A percentile compares a stretch with the other conserved stretches of the same genome.
Conservation (phyloP, 2,113 vertebrate species). For the Mastomys natalensis region DNA sequence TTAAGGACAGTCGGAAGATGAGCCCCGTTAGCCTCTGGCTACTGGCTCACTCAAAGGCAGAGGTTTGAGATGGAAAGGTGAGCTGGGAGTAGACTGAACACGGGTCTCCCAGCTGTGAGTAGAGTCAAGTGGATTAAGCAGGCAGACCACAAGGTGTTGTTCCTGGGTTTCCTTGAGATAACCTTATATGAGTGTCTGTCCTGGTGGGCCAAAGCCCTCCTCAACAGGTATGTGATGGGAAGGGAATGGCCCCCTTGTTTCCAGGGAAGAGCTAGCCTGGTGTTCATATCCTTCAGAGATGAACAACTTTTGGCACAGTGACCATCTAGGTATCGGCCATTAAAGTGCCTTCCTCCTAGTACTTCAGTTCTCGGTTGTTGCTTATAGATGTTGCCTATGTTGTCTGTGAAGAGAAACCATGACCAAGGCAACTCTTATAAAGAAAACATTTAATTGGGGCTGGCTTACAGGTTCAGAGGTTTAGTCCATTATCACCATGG, state of each 20-base stretch:
- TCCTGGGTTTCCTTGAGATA: not conserved
- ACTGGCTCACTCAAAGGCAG: not conserved
- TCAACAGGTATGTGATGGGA: not conserved
- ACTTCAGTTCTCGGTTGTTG: not conserved
- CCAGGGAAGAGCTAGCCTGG: not conserved
- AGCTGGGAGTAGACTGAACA: not conserved
- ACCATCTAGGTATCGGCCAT: not conserved
- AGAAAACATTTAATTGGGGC: too few relatives aligned
- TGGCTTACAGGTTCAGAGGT: too few relatives aligned
- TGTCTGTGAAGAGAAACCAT: too few relatives aligned
- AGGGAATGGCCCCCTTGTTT: not conserved
- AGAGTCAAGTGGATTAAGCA: not conserved
- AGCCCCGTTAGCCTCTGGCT: not conserved
- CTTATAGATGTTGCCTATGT: too few relatives aligned
- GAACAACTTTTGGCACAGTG: not conserved
- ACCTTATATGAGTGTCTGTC: not conserved
- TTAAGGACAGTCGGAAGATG: not conserved
- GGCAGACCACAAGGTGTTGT: not conserved
- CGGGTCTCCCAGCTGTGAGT: not conserved
- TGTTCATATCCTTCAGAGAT: not conserved
- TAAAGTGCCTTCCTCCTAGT: not conserved
- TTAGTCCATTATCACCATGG: too few relatives aligned
- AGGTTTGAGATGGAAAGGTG: not conserved
- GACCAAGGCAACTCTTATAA: too few relatives aligned
- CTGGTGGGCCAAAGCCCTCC: not conserved